Base-by-base conservation (phyloP, 2,797 vertebrate genomes). In the Sternotherus odoratus region DNA sequence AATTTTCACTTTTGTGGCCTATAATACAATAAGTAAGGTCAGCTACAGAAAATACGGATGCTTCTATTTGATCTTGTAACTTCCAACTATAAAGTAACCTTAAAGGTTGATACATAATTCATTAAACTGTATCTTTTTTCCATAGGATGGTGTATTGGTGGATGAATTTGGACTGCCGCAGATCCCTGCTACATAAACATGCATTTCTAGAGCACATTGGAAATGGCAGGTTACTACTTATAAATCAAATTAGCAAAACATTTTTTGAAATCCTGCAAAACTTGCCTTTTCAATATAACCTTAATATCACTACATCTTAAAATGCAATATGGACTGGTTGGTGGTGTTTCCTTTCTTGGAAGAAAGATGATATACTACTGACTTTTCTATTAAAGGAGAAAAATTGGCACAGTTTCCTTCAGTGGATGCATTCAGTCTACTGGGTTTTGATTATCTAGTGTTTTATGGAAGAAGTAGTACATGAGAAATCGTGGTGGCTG, bases 121-220 rank as follows among this genome's bases (percentile, higher is more conserved):
- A 1, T 9, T 93, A 87, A 96, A 26, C 5, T 1, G 0, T 66
- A 26, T 12, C 85, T 54, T 36, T 66, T 77, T 54, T 48, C 97
- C 91, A 63, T 96, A 99, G 99, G 99, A 99, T 92, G 99, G 99
- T 1, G 99, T 99, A 43, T 93, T 99, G 98, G 99, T 99, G 98
- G 99, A 99, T 82, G 99, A 99, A 94, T 99, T 99, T 86, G 99
- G 99, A 94, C 98, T 99, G 96, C 99, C 99, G 94, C 99, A 99
- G 98, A 99, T 99, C 92, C 99, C 99, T 91, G 99, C 99, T 94
- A 98, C 99, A 96, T 99, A 99, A 98, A 97, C 57, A 80, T 83
- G 60, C 63, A 57, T 89, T 90, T 79, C 69, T 93, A 23, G 91
- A 94, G 81, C 96, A 94, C 92, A 89, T 9, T 83, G 92, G 75